Percentiles rank a stretch among this genome's conserved stretches.
Conservation (phyloP, 2,113 vertebrate genomes). For the Spermophilus dauricus region DNA sequence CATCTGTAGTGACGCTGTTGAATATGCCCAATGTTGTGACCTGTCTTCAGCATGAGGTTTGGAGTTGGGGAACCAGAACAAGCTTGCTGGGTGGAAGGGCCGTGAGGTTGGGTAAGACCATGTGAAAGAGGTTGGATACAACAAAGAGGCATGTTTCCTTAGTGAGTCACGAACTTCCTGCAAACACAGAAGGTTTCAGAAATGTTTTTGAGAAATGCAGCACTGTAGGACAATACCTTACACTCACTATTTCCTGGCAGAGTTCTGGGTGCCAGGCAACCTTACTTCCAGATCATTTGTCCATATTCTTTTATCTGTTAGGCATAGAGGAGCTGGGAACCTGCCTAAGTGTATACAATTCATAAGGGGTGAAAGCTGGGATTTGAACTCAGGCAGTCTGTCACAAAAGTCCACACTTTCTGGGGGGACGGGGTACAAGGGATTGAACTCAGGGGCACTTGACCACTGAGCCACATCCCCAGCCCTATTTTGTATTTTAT, state of each 20-base stretch:
- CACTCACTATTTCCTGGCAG: neutral
- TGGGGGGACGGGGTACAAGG: too few species aligned
- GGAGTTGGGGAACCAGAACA: neutral
- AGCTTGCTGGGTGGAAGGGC: neutral
- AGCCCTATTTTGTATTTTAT: too few species aligned
- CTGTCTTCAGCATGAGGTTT: neutral
- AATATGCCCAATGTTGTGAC: neutral
- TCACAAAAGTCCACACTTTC: neutral
- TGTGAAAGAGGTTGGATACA: neutral
- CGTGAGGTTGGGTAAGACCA: neutral
- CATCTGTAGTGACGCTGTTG: neutral
- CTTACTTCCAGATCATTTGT: too few species aligned
- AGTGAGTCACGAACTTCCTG: neutral
- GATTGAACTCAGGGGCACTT: too few species aligned
- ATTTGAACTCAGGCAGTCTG: neutral
- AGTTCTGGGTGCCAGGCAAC: neutral
- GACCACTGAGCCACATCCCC: too few species aligned
- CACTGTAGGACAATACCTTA: neutral
- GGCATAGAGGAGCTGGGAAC: neutral
- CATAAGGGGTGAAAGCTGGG: neutral
- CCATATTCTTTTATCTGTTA: too few species aligned
- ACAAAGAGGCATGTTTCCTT: neutral
- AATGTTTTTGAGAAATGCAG: neutral
- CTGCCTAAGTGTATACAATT: neutral
- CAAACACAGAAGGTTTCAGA: neutral